phyloP scores from a whole-genome alignment of 2,113 vertebrate genomes.

The Montifringilla adamsi region DNA sequence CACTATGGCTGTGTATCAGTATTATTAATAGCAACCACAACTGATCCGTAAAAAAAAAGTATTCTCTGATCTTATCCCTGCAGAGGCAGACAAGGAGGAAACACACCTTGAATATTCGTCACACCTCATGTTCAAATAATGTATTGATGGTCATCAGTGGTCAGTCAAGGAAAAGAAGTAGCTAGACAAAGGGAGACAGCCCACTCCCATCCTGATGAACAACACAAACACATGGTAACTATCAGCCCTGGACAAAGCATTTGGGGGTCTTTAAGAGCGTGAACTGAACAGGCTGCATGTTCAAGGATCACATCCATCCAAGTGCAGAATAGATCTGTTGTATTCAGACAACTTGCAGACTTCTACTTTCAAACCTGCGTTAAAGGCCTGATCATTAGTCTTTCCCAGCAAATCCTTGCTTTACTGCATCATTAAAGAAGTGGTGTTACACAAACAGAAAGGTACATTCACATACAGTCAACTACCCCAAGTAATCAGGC shows the following conservation, averaged over 20 bases:
- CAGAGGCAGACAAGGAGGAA: neutral
- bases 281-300: neutral
- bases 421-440: accelerated
- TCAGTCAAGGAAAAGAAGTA: neutral
- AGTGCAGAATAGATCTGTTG: accelerated
- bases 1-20: neutral
- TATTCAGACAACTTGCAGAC: neutral
- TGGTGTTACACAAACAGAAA: neutral
- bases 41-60: neutral
- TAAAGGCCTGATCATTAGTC: neutral
- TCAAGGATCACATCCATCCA: neutral
- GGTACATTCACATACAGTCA: neutral
- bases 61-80: neutral
- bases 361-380: neutral
- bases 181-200: neutral
- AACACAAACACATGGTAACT: neutral
- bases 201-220: neutral
- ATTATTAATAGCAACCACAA: neutral
- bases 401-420: neutral
- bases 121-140: neutral
- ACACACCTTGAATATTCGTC: neutral
- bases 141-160: neutral
- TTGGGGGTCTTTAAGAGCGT: neutral
- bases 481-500: neutral
- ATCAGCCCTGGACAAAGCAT: neutral